Base-by-base conservation (phyloP, 2,888 invertebrate genomes). In the Eutolmus rufibarbis region DNA sequence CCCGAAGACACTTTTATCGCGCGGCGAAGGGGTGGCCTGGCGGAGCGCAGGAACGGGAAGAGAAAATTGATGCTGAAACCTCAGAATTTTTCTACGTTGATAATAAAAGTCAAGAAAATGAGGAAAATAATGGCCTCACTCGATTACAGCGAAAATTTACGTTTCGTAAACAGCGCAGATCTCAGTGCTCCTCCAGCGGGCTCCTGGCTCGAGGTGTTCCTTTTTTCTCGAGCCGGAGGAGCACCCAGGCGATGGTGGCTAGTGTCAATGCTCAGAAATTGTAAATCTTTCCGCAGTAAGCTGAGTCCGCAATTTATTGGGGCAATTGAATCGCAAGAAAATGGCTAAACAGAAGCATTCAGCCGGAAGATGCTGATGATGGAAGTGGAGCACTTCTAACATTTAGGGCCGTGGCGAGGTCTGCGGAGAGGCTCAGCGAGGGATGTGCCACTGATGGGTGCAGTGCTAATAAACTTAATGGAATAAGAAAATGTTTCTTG, bases 51-150 rank as follows among this genome's bases (percentile, higher is more conserved):
- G 12, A 23, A 66, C 9, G 3, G 12, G 28, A 0, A 28, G n/a
- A 19, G 46, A 78, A 78, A 78, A 78, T 28, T 46, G 43, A 78
- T 78, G 78, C 43, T 78, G 23, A 66, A 78, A 78, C 78, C 37
- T 78, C 78, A 43, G 40, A 43, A 78, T 79, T 79, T 79, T 79
- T 79, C 51, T 28, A 16, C 23, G 51, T 9, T 31, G 79, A 79
- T 79, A 79, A 79, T 79, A 79, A 79, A 79, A 79, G 51, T 79
- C 79, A 46, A 79, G 79, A 46, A 79, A 79, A 51, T 79, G 79
- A 79, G 51, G 51, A 79, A 79, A 79, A 5, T 23, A 79, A 46
- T 19, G 31, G 23, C 79, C 28, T 14, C 31, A 34, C 23, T 51
- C 46, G 51, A 46, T 79, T 79, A 79, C 12, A 28, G 66, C 3